Conservation (phyloP, 2,113 vertebrate genomes). For the Lipophrys pholis region DNA sequence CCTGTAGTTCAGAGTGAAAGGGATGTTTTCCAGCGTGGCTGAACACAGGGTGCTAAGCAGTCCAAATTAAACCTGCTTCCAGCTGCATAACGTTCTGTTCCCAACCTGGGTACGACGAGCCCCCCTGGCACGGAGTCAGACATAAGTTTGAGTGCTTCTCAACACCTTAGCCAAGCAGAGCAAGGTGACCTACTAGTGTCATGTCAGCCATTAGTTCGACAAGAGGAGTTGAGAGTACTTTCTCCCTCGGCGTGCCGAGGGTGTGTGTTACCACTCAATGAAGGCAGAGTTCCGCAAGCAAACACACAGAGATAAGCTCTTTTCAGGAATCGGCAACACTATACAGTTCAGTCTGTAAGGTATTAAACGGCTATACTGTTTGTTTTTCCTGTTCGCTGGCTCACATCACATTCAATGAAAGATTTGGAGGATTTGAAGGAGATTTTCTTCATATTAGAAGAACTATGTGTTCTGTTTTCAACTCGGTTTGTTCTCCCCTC, state of each 20-base stretch:
- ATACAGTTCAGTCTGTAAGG: not conserved
- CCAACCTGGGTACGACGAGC: constrained; percentile 45
- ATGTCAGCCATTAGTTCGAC: constrained; percentile 46
- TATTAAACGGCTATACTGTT: not conserved
- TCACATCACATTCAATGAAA: no score
- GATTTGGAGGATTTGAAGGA: no score
- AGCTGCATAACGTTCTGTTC: constrained; percentile 71
- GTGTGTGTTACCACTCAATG: not conserved
- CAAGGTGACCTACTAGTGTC: constrained; percentile 65
- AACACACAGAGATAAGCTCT: not conserved
- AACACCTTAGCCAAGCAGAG: constrained; percentile 45
- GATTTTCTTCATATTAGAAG: not conserved
- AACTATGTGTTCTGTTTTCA: not conserved
- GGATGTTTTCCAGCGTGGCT: constrained; percentile 44
- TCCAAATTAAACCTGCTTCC: constrained; percentile 63
- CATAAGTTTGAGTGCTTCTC: constrained; percentile 48
- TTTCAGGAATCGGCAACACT: not conserved
- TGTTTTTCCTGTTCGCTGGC: not conserved
- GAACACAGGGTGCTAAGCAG: constrained; percentile 53
- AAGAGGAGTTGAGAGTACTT: constrained; percentile 19
- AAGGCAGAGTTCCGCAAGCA: not conserved
- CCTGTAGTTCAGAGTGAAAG: constrained; percentile 31
- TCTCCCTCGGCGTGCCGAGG: not conserved
- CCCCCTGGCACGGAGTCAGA: constrained; percentile 48
- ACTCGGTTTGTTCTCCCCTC: no score